Evolutionary conservation across 2,797 vertebrate genomes (phyloP), one percentile per base, ranked within the genome.

Genomic region (Prionace glauca): DNA sequence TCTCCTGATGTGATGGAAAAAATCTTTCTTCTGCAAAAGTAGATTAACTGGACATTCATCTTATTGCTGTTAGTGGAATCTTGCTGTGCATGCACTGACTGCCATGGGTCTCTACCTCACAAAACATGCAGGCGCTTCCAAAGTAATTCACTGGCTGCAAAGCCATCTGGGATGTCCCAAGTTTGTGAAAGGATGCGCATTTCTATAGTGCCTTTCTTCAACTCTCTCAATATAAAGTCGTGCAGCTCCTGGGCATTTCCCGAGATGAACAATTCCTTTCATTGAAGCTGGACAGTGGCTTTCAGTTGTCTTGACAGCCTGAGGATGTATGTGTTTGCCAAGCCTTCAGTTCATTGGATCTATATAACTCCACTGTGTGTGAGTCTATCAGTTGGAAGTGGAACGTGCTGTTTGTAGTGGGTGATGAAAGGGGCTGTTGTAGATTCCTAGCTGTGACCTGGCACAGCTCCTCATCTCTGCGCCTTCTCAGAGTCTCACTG

Each of bases 401-500:
- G 69, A 92, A 67, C 90, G 65, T 92, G 90, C 65, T 69, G 90
- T 12, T 69, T 92, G 90, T 92, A 41, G 36, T 69, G 32, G 62
- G 20, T 36, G 65, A 69, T 92, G 90, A 92, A 92, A 69, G 90
- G 90, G 20, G 36, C 41, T 9, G 20, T 92, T 92, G 67, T 92
- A 10, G 16, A 92, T 18, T 24, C n/a, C 9, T 67, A 7, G n/a
- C 90, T 92, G 65, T 32, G 20, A 20, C 65, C 90, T 92, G 90
- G 65, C 90, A 69, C 62, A 69, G 90, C n/a, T 36, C 81, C 90
- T 92, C 36, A 24, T 9, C 62, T 69, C 90, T 69, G 90, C 11
- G 62, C 81, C 65, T 92, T 92, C 90, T 69, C 90, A 92, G 90
- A 92, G 20, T 67, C 90, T 69, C 90, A n/a, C n/a, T 92, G 90